Conservation (phyloP, 2,113 vertebrate genomes). For the Phaethon lepturus region DNA sequence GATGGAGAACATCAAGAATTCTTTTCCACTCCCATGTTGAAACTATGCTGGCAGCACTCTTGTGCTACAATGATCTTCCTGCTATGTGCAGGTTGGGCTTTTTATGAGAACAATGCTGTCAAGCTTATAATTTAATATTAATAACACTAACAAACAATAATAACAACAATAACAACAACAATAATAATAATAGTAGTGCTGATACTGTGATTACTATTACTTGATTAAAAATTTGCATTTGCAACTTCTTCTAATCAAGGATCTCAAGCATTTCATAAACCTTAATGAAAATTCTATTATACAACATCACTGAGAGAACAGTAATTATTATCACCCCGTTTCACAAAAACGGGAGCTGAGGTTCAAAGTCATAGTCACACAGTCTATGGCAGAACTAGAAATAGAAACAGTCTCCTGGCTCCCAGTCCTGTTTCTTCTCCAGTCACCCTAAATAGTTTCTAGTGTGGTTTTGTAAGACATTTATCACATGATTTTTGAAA, state of each 20-base stretch:
- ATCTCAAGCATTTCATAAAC: neutral
- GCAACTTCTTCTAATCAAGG: neutral
- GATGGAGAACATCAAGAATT: conserved; percentile 26
- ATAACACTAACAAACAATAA: neutral
- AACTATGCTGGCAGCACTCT: neutral
- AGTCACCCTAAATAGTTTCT: conserved; percentile 58
- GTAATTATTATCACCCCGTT: neutral
- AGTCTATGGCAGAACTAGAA: conserved; percentile 50
- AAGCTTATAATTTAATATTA: neutral
- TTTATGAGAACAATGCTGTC: neutral
- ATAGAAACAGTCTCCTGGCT: conserved; percentile 68
- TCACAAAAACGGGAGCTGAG: conserved; percentile 3
- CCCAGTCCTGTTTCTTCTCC: conserved; percentile 56
- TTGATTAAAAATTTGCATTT: conserved; percentile 1
- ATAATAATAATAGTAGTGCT: neutral
- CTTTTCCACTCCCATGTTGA: conserved; percentile 10
- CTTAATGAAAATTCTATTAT: neutral
- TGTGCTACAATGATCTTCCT: neutral
- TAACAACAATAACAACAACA: neutral
- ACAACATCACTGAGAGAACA: neutral
- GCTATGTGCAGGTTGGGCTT: neutral
- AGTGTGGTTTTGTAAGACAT: conserved; percentile 48
- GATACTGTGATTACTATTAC: neutral
- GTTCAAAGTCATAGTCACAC: conserved; percentile 51
- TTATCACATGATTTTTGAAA: conserved; percentile 20